These are phyloP conservation scores for Poeciliopsis turneri DNA, from an alignment of 2,797 vertebrate species.

Conservation along the genomic window DNA sequence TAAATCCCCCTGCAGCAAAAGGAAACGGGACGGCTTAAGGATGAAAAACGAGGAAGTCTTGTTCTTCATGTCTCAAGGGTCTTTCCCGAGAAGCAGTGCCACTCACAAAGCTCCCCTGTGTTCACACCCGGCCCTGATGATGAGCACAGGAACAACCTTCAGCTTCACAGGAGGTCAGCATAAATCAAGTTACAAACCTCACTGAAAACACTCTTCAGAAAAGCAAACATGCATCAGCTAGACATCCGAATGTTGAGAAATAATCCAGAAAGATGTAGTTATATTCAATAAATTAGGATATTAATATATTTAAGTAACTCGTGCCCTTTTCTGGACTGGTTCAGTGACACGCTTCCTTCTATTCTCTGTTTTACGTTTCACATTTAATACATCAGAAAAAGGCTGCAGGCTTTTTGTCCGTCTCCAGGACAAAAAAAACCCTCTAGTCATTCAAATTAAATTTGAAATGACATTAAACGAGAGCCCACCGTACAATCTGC, in stretches of 20 bases:
- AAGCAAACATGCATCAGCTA: conserved; percentile 29
- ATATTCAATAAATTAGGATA: background rate
- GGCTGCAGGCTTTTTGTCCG: background rate
- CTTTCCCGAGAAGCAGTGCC: conserved; percentile 57
- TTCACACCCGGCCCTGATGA: conserved; percentile 15
- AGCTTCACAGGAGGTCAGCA: conserved; percentile 34
- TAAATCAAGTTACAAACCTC: conserved; percentile 48
- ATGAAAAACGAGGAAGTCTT: conserved; percentile 67
- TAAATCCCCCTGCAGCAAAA: conserved; percentile 12
- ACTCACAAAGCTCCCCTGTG: conserved; percentile 66
- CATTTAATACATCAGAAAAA: background rate
- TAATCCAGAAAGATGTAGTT: background rate
- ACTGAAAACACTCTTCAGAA: conserved; percentile 39
- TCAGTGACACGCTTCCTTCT: background rate
- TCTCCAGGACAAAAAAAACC: too few relatives aligned
- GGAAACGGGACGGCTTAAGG: conserved; percentile 37
- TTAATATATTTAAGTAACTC: background rate
- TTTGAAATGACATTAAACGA: background rate
- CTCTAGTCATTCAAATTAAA: too few relatives aligned
- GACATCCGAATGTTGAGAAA: background rate
- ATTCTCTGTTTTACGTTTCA: background rate
- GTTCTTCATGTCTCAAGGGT: conserved; percentile 72
- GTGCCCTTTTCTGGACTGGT: background rate
- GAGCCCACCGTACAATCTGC: background rate
- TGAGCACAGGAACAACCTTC: conserved; percentile 46